These are phyloP conservation scores for Drosophila percnosoma DNA, from an alignment of 2,888 invertebrate species.

Conservation along the genomic window DNA sequence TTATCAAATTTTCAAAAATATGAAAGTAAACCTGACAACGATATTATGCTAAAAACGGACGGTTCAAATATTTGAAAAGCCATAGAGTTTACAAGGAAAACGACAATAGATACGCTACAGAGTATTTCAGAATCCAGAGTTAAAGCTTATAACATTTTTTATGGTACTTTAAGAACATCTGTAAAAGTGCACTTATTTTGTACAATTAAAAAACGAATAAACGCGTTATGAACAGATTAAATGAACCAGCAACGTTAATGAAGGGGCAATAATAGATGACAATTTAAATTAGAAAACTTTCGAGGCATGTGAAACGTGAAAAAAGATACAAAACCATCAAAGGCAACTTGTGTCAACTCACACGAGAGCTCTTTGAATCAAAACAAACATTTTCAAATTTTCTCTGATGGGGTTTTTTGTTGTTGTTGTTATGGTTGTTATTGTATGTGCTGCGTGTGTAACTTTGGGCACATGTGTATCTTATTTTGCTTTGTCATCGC, in stretches of 20 bases:
- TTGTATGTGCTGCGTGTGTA: background rate
- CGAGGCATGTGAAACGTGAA: too few relatives aligned
- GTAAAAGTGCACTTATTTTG: background rate
- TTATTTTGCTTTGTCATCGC: constrained; percentile 57
- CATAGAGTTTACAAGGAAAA: background rate
- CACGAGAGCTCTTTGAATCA: background rate
- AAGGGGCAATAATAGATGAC: background rate
- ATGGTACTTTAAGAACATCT: background rate
- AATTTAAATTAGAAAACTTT: background rate
- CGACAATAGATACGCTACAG: background rate
- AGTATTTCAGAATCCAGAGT: background rate
- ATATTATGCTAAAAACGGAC: background rate
- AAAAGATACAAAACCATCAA: background rate
- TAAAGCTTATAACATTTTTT: background rate
- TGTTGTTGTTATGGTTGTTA: background rate
- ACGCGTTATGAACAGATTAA: background rate
- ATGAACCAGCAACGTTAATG: background rate
- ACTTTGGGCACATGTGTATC: constrained; percentile 15
- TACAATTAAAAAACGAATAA: background rate
- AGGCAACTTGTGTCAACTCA: background rate
- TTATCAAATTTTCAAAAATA: background rate
- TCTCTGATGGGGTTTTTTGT: background rate
- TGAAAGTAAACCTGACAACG: background rate
- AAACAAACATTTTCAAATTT: background rate
- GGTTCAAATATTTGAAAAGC: background rate